These are phyloP conservation scores for Sphaerophoria taeniata DNA, from an alignment of 2,888 invertebrate genomes.

Conservation along the genomic window DNA sequence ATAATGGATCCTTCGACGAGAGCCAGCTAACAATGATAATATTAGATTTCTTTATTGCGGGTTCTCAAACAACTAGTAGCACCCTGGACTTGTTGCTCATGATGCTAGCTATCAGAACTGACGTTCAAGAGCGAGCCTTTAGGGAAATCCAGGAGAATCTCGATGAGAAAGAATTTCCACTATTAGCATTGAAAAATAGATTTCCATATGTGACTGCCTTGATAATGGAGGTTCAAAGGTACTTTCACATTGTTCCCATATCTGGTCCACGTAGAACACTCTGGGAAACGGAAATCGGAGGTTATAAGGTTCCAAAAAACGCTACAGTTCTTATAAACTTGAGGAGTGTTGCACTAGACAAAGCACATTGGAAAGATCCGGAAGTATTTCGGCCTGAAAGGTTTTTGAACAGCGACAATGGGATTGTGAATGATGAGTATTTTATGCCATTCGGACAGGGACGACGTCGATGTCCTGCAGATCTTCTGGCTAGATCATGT, in stretches of 20 bases:
- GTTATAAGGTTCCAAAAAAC: constrained; percentile 85
- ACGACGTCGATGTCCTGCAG: constrained; percentile 87
- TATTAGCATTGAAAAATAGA: constrained; percentile 81
- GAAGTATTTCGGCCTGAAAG: constrained; percentile 86
- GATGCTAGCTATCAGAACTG: constrained; percentile 85
- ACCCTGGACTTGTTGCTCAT: constrained; percentile 86
- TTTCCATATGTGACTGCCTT: constrained; percentile 85
- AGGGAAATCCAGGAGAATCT: constrained; percentile 84
- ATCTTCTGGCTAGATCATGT: constrained; percentile 85
- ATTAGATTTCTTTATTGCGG: constrained; percentile 88
- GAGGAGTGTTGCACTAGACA: constrained; percentile 85
- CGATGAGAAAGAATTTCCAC: constrained; percentile 75
- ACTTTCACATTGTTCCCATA: constrained; percentile 84
- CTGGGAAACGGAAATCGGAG: constrained; percentile 84
- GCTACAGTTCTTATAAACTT: constrained; percentile 84
- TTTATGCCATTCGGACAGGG: constrained; percentile 84
- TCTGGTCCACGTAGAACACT: constrained; percentile 85
- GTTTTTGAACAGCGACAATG: constrained; percentile 83
- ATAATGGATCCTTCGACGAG: constrained; percentile 83
- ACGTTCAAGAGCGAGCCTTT: constrained; percentile 85
- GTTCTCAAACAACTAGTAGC: constrained; percentile 86
- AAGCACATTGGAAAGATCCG: constrained; percentile 86
- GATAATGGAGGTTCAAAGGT: constrained; percentile 85
- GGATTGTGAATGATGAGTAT: constrained; percentile 79
- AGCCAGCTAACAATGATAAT: constrained; percentile 87